Conservation (phyloP, 2,113 vertebrate species). For the Carollia perspicillata region DNA sequence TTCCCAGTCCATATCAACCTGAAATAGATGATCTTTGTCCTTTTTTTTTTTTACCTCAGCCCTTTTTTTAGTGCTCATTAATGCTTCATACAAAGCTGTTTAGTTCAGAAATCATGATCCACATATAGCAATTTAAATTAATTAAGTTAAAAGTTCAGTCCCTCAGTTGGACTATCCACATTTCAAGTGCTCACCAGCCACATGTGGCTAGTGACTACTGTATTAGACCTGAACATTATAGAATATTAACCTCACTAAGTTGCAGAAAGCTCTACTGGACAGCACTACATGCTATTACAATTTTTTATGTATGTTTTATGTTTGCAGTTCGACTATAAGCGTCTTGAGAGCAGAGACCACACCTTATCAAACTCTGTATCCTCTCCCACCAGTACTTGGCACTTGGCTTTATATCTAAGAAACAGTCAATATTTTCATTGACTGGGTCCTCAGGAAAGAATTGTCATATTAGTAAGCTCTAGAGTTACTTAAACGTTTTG, state of each 20-base stretch:
- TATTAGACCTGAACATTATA: neutral
- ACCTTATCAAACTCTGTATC: neutral
- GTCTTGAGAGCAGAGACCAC: neutral
- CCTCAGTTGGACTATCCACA: neutral
- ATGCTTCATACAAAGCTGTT: neutral
- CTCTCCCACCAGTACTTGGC: neutral
- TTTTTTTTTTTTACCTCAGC: neutral
- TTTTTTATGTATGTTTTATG: neutral
- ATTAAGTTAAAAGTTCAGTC: conserved; percentile 2
- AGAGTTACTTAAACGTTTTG: neutral
- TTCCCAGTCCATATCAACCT: neutral
- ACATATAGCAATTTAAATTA: neutral
- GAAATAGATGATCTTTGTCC: neutral
- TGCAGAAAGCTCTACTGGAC: neutral
- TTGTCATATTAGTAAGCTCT: neutral
- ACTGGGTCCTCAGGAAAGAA: neutral
- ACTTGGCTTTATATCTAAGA: neutral
- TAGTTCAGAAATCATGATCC: neutral
- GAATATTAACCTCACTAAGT: neutral
- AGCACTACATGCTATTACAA: neutral
- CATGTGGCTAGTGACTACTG: neutral
- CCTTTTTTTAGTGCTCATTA: neutral
- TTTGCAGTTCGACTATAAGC: neutral
- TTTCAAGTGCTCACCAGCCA: neutral
- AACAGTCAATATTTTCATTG: neutral